Evolutionary conservation across 1,140 invertebrate genomes (phyloP).

Genomic region (Bombus turneri): DNA sequence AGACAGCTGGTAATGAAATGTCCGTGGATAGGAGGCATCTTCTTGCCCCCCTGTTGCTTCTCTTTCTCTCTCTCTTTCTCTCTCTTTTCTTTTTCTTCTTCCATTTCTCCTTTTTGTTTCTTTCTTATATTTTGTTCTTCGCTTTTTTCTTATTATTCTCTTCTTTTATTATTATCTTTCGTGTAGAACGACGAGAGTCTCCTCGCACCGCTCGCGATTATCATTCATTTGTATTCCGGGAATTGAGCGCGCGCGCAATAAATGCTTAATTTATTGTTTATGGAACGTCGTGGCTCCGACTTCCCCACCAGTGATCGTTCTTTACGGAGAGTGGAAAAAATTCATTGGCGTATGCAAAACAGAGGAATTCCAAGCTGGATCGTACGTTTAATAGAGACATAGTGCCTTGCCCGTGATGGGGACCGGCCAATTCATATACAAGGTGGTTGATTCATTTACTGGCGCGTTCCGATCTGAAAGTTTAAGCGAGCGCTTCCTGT

Average conservation of each 20-base stretch:
- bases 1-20: slow-evolving; percentile 52
- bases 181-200: neutral
- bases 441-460: slow-evolving; percentile 26
- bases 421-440: slow-evolving; percentile 22
- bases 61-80: neutral
- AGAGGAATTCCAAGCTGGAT: neutral
- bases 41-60: neutral
- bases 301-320: neutral
- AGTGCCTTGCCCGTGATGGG: neutral
- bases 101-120: neutral
- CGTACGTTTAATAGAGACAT: slow-evolving; percentile 22
- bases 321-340: slow-evolving; percentile 3
- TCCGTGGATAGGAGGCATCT: slow-evolving; percentile 34
- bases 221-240: slow-evolving; percentile 44
- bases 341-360: slow-evolving; percentile 12
- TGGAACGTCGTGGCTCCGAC: neutral
- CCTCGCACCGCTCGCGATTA: slow-evolving; percentile 19
- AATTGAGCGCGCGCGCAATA: slow-evolving; percentile 27
- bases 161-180: neutral
- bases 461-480: neutral
- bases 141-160: neutral
- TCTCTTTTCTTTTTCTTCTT: no score
- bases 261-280: slow-evolving; percentile 45
- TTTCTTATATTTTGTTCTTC: neutral
- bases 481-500: neutral